Evolutionary conservation across 2,888 invertebrate genomes (phyloP), one percentile per base, ranked within the genome.

Genomic region (Temnothorax unifasciatus): DNA sequence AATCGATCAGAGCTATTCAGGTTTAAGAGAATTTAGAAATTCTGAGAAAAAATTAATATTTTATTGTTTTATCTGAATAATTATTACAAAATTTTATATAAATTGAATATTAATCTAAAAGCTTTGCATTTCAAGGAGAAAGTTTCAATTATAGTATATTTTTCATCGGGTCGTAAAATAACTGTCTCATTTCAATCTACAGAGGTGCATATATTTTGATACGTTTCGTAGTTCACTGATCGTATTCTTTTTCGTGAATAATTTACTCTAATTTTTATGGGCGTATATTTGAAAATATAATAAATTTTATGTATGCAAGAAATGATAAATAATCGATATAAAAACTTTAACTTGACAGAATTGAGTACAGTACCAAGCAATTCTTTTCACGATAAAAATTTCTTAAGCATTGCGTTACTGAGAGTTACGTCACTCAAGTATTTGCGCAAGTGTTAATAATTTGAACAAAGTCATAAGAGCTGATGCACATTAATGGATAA

Each of bases 391-490:
- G 18, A 44, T 41, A 47, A 29, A 18, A 21, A 68, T 54, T 11
- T 69, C 54, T 66, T 38, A 13, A 18, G 11, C 15, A 15, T 69
- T 47, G 71, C 25, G 59, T 47, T 79, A 57, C 44, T 34, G 18
- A 0, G 2, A 47, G 38, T 79, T 59, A 73, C 50, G 38, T 38
- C 59, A 79, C 18, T 59, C 13, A n/a, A 3, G 18, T 77, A 18
- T 73, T 59, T 21, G 59, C n/a, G 8, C 38, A 59, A 73, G 59
- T 59, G 59, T 81, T 71, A 57, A 57, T 47, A 71, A 59, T 77
- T 68, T 29, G 29, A 68, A 69, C 38, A 73, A 73, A 54, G n/a
- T 73, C 73, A 13, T 38, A 61, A 21, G 25, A 81, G 1, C 47
- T 47, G 6, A 29, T 54, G n/a, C 38, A 38, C 5, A 25, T 25